Percentiles rank a stretch among this genome's conserved stretches.
These are phyloP conservation scores for rat (Rattus norvegicus) DNA, from an alignment of 2,113 vertebrate genomes.

Conservation along the genomic window GRCr8 NC_086029.1:75246501-75247000, in stretches of 20 bases:
- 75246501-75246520: not conserved
- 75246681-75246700: not conserved
- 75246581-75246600: not conserved
- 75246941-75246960: too few relatives aligned
- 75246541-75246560: not conserved
- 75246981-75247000: not conserved
- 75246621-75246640: fast-evolving
- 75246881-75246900: not conserved
- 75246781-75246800: not conserved
- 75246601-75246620: not conserved
- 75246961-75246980: too few relatives aligned
- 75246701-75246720: not conserved
- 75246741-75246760: not conserved
- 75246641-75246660: not conserved
- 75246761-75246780: not conserved
- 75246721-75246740: not conserved
- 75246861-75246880: not conserved
- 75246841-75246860: not conserved
- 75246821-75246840: not conserved
- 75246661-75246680: not conserved
- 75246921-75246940: too few relatives aligned
- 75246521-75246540: not conserved
- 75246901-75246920: too few relatives aligned
- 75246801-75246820: not conserved
- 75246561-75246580: not conserved